Conservation (phyloP, 2,888 invertebrate genomes). For the Cynaeus angustus region DNA sequence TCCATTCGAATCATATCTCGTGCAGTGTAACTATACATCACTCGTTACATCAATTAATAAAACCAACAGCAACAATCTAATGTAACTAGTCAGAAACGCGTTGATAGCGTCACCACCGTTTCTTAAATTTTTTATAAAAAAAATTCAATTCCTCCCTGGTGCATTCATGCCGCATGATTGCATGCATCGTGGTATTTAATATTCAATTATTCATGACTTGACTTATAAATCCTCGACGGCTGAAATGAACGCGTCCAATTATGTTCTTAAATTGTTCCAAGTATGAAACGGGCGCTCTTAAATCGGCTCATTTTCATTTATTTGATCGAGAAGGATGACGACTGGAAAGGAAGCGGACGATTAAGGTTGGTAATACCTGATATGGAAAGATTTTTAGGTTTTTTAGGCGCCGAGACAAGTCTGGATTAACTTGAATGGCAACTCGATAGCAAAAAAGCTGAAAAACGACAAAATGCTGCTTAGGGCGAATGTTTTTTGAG, state of each 20-base stretch:
- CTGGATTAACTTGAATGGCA: neutral
- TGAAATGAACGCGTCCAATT: constrained; percentile 54
- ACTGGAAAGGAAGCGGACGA: constrained; percentile 16
- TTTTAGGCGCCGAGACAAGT: constrained; percentile 4
- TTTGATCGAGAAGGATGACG: constrained; percentile 18
- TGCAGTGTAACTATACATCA: constrained; percentile 25
- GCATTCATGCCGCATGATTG: constrained; percentile 59
- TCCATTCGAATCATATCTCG: constrained; percentile 44
- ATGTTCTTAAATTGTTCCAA: constrained; percentile 37
- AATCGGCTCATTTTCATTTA: constrained; percentile 17
- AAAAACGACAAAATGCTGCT: no score
- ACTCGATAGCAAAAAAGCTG: no score
- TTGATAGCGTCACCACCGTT: constrained; percentile 40
- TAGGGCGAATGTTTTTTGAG: no score
- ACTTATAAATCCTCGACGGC: constrained; percentile 60
- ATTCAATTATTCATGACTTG: constrained; percentile 64
- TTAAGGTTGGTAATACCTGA: constrained; percentile 3
- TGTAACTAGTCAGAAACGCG: constrained; percentile 46
- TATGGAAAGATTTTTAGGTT: neutral
- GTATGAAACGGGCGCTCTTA: constrained; percentile 20
- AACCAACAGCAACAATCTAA: neutral
- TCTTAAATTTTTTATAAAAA: neutral
- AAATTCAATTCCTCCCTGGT: constrained; percentile 36
- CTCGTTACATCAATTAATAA: constrained; percentile 24
- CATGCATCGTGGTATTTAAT: constrained; percentile 62